Evolutionary conservation across 2,797 vertebrate genomes (phyloP).

Genomic region (Halcyon smyrnensis): DNA sequence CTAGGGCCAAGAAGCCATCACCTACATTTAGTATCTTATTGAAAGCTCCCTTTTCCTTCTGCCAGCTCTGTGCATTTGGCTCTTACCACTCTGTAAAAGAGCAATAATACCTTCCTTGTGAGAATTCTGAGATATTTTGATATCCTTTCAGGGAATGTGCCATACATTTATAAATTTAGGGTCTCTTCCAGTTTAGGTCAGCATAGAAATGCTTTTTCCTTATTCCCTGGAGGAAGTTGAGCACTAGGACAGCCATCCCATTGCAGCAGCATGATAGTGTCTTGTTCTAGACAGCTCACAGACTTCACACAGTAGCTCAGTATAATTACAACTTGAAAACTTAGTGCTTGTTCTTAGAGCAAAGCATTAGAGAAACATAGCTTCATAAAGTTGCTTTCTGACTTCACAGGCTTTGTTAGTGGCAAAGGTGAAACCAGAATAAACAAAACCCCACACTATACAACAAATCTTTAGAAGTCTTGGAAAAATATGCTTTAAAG

Average conservation of each 20-base stretch:
- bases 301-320: not conserved
- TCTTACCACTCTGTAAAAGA: not conserved
- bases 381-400: not conserved
- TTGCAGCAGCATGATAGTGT: fast-evolving
- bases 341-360: not conserved
- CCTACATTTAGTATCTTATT: not conserved
- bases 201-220: not conserved
- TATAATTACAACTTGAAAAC: not conserved
- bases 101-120: not conserved
- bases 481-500: not conserved
- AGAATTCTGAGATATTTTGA: not conserved
- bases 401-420: not conserved
- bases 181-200: not conserved
- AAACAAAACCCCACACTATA: not conserved
- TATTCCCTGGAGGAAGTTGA: not conserved
- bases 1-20: not conserved
- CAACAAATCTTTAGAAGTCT: not conserved
- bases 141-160: not conserved
- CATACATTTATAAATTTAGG: not conserved
- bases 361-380: not conserved
- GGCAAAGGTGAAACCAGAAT: not conserved
- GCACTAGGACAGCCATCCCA: not conserved
- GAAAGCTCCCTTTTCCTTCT: not conserved
- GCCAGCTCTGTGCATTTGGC: not conserved
- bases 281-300: not conserved